Percentiles rank a stretch among this genome's conserved stretches.
These are phyloP conservation scores for Harpalus rubripes DNA, from an alignment of 2,888 invertebrate species.

Conservation along the genomic window DNA sequence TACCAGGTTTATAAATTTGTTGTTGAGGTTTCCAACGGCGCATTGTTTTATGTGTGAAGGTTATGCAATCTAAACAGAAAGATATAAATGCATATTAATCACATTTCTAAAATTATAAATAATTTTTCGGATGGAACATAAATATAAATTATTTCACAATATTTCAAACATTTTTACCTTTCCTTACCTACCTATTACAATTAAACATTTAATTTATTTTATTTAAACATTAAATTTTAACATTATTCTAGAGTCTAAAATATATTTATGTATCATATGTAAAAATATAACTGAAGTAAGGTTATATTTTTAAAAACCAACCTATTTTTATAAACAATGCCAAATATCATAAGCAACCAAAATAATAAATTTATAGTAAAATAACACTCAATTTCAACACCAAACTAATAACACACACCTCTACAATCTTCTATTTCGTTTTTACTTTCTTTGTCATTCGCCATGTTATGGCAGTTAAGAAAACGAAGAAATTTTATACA, in stretches of 20 bases:
- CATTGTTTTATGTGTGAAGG: conserved; percentile 73
- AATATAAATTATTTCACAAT: conserved; percentile 26
- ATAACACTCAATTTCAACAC: conserved; percentile 39
- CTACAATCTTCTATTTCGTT: conserved; percentile 60
- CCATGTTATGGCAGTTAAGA: conserved; percentile 63
- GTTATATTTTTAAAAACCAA: conserved; percentile 61
- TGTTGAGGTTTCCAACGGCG: conserved; percentile 84
- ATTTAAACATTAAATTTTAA: conserved; percentile 6
- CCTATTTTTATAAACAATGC: conserved; percentile 35
- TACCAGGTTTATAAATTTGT: conserved; percentile 87
- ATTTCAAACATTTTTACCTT: neutral
- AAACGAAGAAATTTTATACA: conserved; percentile 54
- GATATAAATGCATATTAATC: conserved; percentile 2
- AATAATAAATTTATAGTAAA: conserved; percentile 33
- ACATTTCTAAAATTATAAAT: conserved; percentile 31
- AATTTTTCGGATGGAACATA: neutral
- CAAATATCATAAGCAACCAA: conserved; percentile 35
- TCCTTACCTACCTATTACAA: neutral
- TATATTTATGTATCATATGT: conserved; percentile 40
- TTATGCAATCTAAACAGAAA: conserved; percentile 64
- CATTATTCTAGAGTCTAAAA: conserved; percentile 10
- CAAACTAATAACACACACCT: conserved; percentile 55
- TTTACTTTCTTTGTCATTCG: conserved; percentile 67
- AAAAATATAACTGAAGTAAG: conserved; percentile 56
- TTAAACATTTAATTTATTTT: neutral